These are phyloP conservation scores for Erebia aethiops DNA, from an alignment of 2,888 invertebrate genomes.

Conservation along the genomic window DNA sequence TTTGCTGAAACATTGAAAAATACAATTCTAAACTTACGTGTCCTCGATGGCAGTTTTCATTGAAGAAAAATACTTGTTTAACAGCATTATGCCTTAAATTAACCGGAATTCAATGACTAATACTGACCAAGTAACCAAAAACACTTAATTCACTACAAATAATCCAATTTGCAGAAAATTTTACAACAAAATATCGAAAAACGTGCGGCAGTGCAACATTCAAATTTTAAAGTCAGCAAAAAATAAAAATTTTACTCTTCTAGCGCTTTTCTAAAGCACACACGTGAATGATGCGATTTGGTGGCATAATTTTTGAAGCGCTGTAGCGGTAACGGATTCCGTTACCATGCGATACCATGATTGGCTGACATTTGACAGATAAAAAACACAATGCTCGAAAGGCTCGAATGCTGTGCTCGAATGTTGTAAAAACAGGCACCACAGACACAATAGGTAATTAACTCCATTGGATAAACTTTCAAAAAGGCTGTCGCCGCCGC, in stretches of 20 bases:
- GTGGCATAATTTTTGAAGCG: not conserved
- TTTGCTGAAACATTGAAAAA: not conserved
- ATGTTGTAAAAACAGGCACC: too few relatives aligned
- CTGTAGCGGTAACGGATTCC: conserved; percentile 6
- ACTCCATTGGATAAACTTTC: too few relatives aligned
- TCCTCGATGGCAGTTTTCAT: not conserved
- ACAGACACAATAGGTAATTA: too few relatives aligned
- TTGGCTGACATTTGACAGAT: conserved; percentile 3
- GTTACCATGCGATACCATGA: not conserved
- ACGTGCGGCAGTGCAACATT: not conserved
- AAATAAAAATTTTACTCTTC: not conserved
- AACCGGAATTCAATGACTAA: not conserved
- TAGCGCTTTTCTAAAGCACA: not conserved
- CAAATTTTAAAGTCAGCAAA: not conserved
- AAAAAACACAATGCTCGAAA: not conserved
- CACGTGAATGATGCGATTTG: too few relatives aligned
- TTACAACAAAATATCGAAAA: not conserved
- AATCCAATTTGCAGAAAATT: not conserved
- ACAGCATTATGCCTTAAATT: conserved; percentile 43
- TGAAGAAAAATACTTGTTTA: conserved; percentile 59
- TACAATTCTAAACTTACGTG: not conserved
- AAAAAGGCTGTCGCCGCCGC: too few relatives aligned
- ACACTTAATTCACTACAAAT: not conserved
- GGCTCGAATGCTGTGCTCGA: too few relatives aligned
- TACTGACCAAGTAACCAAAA: not conserved